These are phyloP conservation scores for Pachyuromys duprasi DNA, from an alignment of 2,797 vertebrate species.

Conservation along the genomic window DNA sequence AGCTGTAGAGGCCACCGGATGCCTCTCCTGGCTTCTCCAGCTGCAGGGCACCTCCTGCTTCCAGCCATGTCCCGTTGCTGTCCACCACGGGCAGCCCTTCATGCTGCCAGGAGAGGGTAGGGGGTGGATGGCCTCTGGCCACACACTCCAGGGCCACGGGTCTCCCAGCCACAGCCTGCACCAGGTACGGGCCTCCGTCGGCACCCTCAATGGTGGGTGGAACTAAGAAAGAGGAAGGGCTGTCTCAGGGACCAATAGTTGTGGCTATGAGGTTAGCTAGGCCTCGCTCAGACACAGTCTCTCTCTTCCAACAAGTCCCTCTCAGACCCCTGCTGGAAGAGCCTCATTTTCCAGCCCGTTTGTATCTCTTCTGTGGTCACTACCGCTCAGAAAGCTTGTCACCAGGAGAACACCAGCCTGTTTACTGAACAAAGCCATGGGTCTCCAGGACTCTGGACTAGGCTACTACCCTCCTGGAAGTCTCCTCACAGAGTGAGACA, in stretches of 20 bases:
- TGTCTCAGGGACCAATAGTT: not conserved
- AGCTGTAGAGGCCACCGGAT: constrained; percentile 91
- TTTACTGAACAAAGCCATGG: not conserved
- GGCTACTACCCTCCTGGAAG: not conserved
- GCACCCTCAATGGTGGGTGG: constrained; percentile 80
- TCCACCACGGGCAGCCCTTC: constrained; percentile 89
- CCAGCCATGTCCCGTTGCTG: constrained; percentile 86
- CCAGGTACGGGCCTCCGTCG: not conserved
- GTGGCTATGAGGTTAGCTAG: not conserved
- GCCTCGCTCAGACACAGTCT: not conserved
- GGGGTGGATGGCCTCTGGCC: constrained; percentile 90
- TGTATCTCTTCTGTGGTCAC: not conserved
- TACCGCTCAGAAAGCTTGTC: accelerated
- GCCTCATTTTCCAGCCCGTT: accelerated
- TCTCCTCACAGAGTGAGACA: not conserved
- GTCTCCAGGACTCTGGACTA: not conserved
- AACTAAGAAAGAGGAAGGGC: constrained; percentile 61
- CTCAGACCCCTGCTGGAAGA: not conserved
- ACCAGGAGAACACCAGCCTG: accelerated
- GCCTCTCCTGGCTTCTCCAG: constrained; percentile 83
- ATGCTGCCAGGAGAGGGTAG: constrained; percentile 91
- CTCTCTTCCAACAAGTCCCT: not conserved
- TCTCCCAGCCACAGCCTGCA: constrained; percentile 69
- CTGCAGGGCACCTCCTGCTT: constrained; percentile 85
- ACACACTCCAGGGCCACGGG: constrained; percentile 91